Conservation (phyloP, 2,888 invertebrate genomes). For the Nephrocerus scutellatus region DNA sequence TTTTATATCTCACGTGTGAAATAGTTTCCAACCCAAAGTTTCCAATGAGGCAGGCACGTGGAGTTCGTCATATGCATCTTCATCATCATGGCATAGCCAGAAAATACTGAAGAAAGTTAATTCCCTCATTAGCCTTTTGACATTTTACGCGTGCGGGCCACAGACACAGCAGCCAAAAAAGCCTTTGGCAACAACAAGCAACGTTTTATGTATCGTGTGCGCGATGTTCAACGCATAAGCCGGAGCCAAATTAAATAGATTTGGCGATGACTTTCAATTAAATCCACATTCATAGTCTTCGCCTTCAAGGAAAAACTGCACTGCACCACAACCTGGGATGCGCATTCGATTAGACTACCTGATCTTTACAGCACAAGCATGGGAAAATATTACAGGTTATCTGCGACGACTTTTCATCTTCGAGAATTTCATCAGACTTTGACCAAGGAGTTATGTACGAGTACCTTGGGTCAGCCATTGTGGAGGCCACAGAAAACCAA, state of each 20-base stretch:
- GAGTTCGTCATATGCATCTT: neutral
- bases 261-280: constrained; percentile 39
- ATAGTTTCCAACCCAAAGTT: neutral
- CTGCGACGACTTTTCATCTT: too few species aligned
- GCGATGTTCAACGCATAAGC: constrained; percentile 7
- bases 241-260: constrained; percentile 18
- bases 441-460: too few species aligned
- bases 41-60: neutral
- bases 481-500: too few species aligned
- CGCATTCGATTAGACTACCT: too few species aligned
- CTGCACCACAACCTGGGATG: too few species aligned
- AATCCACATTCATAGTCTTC: constrained; percentile 42
- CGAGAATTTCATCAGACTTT: too few species aligned
- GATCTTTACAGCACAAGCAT: too few species aligned
- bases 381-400: too few species aligned
- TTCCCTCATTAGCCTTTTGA: constrained; percentile 44
- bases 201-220: neutral
- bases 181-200: constrained; percentile 5
- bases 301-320: constrained; percentile 33
- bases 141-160: constrained; percentile 34
- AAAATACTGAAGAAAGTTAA: constrained; percentile 39
- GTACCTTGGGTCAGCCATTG: too few species aligned
- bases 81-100: too few species aligned
- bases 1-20: too few species aligned
- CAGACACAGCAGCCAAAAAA: constrained; percentile 17